These are phyloP conservation scores for Macaca mulatta DNA, from an alignment of 2,113 vertebrate genomes.

Conservation along the genomic window DNA sequence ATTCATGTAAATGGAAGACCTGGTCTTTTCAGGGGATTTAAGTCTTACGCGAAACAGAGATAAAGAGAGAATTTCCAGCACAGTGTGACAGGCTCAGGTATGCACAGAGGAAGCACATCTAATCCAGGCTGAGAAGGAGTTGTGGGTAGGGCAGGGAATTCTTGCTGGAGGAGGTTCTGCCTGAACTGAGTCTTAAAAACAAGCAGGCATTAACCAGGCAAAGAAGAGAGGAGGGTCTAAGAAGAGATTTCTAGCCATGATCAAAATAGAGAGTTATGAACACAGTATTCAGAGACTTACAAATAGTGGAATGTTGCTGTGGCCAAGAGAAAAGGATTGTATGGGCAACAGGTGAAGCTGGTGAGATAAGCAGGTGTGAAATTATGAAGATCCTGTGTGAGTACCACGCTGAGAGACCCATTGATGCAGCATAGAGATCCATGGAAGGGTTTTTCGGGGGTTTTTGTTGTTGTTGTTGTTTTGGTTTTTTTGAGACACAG, in stretches of 20 bases:
- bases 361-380: not conserved
- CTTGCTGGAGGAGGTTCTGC: not conserved
- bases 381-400: not conserved
- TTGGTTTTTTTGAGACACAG: too few species aligned
- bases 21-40: not conserved
- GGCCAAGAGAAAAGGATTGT: not conserved
- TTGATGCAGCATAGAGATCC: not conserved
- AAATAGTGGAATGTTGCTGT: not conserved
- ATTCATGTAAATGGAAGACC: not conserved
- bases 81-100: not conserved
- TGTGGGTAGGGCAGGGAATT: not conserved
- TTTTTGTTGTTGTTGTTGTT: too few species aligned
- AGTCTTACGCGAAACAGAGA: not conserved
- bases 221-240: not conserved
- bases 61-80: not conserved
- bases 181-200: not conserved
- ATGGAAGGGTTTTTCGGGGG: not conserved
- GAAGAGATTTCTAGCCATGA: not conserved
- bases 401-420: not conserved
- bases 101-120: not conserved
- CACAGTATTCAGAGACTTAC: not conserved
- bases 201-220: not conserved
- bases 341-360: not conserved
- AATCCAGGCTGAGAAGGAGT: not conserved
- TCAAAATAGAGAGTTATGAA: not conserved